These are phyloP conservation scores for Platorchestia sp. DNA, from an alignment of 1,140 invertebrate genomes.

Conservation along the genomic window DNA sequence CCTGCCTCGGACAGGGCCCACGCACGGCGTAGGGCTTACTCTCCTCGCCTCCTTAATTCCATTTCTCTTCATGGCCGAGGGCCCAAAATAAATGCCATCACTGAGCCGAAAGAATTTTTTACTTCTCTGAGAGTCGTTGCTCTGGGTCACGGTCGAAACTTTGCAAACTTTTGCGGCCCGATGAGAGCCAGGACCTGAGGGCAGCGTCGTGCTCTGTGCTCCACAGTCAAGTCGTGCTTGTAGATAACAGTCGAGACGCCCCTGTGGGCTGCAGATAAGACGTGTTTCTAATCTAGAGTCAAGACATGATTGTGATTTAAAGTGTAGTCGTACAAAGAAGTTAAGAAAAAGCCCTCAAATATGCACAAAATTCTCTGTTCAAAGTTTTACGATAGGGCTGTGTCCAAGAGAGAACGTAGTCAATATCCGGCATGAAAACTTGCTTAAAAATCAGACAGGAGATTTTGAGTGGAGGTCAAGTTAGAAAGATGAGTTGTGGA, in stretches of 20 bases:
- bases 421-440: not conserved
- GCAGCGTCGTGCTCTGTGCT: not conserved
- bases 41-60: not conserved
- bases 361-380: not conserved
- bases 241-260: not conserved
- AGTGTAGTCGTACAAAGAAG: not conserved
- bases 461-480: no score
- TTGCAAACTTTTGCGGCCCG: not conserved
- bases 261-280: not conserved
- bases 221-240: not conserved
- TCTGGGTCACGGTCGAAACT: not conserved
- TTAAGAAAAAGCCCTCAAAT: not conserved
- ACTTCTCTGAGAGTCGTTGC: not conserved
- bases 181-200: not conserved
- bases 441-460: no score
- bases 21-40: not conserved
- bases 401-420: no score
- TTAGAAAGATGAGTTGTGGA: no score
- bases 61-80: not conserved
- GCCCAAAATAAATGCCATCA: slow-evolving; percentile 1
- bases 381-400: not conserved
- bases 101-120: not conserved
- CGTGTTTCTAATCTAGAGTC: no score
- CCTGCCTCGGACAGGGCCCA: no score
- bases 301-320: no score